These are phyloP conservation scores for Seira sanloemensis DNA, from an alignment of 2,888 invertebrate species.

Conservation along the genomic window DNA sequence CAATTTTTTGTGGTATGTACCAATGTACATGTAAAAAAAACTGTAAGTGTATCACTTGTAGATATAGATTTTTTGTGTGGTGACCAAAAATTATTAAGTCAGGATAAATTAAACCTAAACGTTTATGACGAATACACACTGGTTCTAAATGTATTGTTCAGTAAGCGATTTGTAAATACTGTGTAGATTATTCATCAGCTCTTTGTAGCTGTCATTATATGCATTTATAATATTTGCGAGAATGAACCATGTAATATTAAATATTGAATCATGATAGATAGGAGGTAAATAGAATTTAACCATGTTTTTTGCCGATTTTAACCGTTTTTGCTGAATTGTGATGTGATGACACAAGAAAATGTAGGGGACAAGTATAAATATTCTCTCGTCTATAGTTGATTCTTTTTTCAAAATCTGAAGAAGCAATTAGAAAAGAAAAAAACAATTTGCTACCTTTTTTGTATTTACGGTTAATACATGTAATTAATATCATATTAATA, in stretches of 20 bases:
- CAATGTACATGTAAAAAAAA: neutral
- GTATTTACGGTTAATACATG: neutral
- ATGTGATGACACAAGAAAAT: slow-evolving; percentile 12
- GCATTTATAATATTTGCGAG: too few species aligned
- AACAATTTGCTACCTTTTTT: slow-evolving; percentile 6
- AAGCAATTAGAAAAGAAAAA: neutral
- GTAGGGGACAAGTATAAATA: neutral
- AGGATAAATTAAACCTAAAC: too few species aligned
- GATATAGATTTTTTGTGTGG: neutral
- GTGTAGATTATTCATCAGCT: neutral
- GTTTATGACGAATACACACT: too few species aligned
- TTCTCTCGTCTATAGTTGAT: neutral
- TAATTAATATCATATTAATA: neutral
- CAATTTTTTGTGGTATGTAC: too few species aligned
- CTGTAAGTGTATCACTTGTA: neutral
- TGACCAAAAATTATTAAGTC: neutral
- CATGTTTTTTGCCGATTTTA: too few species aligned
- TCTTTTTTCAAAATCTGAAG: neutral
- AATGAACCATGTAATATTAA: too few species aligned
- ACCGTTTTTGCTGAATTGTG: slow-evolving; percentile 11
- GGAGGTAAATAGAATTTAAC: too few species aligned
- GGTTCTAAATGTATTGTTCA: too few species aligned
- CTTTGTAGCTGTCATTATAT: too few species aligned
- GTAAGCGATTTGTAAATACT: neutral
- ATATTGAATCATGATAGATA: too few species aligned